Base-by-base conservation (phyloP, 2,797 vertebrate genomes). In the Setipinna tenuifilis region DNA sequence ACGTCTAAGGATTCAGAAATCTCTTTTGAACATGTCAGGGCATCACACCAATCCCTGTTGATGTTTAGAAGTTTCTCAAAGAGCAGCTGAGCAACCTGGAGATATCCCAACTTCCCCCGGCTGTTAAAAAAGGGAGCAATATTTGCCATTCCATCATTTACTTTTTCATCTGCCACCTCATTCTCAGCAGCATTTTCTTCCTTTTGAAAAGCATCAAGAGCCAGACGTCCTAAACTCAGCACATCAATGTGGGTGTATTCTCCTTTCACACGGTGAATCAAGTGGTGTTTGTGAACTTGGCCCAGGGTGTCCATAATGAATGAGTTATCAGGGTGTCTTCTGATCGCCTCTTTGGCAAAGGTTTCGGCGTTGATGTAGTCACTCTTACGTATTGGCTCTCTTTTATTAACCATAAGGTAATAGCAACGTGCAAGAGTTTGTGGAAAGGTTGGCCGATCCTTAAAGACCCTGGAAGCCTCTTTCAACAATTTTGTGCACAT, bases 241-340 rank as follows among this genome's bases (percentile, higher is more conserved):
- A 83, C 68, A 5, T 62, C 3, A 44, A 31, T 21, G 7, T 1
- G 71, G 16, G 5, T 6, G 5, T 31, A 31, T 17, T 75, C 25
- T 3, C 14, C 41, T 21, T 21, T 78, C 5, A 44, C 31, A 21
- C 19, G 14, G 35, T 78, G 71, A 44, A 78, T 83, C 0, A 90
- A 41, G 2, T 59, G 61, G 44, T 84, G 54, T 83, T 88, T 90
- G 68, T 85, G 41, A 78, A 86, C 82, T 84, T 90, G 88, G 12
- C 88, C 89, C 46, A 90, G 89, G 19, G 89, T 90, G 71, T 90
- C 85, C 57, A 61, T 85, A 7, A 89, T 83, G 61, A 88, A 88
- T 0, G 84, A 89, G 54, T 89, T 90, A 68, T 31, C 80, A 7
- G 62, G 19, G n/a, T 81, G 81, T 17, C 44, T 87, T 1, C 0